Evolutionary conservation across 1,140 invertebrate genomes (phyloP), one percentile per base, ranked within the genome.

Genomic region (Helicoverpa zea): DNA sequence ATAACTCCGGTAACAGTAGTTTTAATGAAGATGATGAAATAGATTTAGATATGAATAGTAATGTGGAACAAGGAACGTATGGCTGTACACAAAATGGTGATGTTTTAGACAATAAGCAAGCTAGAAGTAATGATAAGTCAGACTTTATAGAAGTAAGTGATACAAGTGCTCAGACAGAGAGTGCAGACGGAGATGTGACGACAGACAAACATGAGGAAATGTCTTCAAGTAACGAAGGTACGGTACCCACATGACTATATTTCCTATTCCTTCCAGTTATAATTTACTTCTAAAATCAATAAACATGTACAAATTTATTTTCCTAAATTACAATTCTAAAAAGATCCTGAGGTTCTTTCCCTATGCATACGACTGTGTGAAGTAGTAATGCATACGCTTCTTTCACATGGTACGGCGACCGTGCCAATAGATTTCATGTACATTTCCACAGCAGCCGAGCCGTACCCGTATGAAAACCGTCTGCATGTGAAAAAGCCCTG

Each of bases 161-260:
- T 3, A 23, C 47, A 16, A 35, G 4, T 16, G 66, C n/a, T 23
- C 47, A 35, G 16, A 16, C 16, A 51, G 11, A 70, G 2, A 7
- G 47, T 1, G 47, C 14, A 47, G 30, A 63, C 23, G 30, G 16
- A n/a, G 59, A 35, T 35, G 63, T 1, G 13, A 11, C 35, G 12
- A 49, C 16, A 16, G 66, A 70, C 11, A 14, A 11, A 2, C 2
- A 10, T 72, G 68, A 52, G 2, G 66, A 79, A 11, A 9, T 30
- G 72, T 82, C 84, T 80, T 83, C 73, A 49, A 80, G 52, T 68
- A 54, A 72, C 29, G 59, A 81, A 81, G 80, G 82, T 85, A 80
- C 58, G 23, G 43, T 13, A 16, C 54, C 7, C 3, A n/a, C 54
- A 5, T 16, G 5, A 5, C 14, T 56, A 4, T 56, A 7, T 9